phyloP scores from a whole-genome alignment of 2,888 invertebrate genomes.

The Lathronympha strigana region DNA sequence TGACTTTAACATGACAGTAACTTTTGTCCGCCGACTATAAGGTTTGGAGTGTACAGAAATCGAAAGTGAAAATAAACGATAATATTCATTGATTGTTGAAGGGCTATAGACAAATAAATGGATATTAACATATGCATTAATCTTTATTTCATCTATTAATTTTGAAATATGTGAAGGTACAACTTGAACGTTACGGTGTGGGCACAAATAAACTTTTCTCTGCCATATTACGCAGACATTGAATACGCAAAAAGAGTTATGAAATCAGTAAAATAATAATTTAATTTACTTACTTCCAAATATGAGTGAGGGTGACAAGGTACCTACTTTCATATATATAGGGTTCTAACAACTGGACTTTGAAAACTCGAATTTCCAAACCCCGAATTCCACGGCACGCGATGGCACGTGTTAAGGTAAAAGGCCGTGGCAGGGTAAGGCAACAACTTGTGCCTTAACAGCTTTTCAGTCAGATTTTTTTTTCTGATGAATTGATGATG shows the following conservation, averaged over 20 bases:
- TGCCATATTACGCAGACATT: background rate
- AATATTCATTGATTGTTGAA: slow-evolving; percentile 49
- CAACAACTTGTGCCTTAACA: too few relatives aligned
- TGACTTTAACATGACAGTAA: slow-evolving; percentile 34
- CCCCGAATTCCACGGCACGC: slow-evolving; percentile 3
- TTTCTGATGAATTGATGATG: too few relatives aligned
- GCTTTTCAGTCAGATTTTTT: too few relatives aligned
- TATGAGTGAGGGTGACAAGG: background rate
- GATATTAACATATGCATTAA: slow-evolving; percentile 35
- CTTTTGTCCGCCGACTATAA: slow-evolving; percentile 24
- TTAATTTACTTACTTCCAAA: background rate
- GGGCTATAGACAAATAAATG: slow-evolving; percentile 40
- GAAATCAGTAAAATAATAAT: slow-evolving; percentile 5
- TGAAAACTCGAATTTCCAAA: slow-evolving; percentile 5
- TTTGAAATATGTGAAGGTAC: slow-evolving; percentile 5
- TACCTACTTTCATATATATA: background rate
- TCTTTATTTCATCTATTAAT: slow-evolving; percentile 3
- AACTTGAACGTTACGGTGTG: background rate
- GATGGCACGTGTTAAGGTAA: slow-evolving; percentile 13
- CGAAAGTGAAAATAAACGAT: slow-evolving; percentile 49
- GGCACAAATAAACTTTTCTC: background rate
- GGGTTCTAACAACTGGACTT: background rate
- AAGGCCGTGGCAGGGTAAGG: too few relatives aligned
- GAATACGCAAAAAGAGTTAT: background rate
- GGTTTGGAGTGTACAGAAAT: slow-evolving; percentile 46